These are phyloP conservation scores for Aurelia coerulea DNA, from an alignment of 30 jellyfish, hydroid and myxozoan genomes.

Conservation along the genomic window DNA sequence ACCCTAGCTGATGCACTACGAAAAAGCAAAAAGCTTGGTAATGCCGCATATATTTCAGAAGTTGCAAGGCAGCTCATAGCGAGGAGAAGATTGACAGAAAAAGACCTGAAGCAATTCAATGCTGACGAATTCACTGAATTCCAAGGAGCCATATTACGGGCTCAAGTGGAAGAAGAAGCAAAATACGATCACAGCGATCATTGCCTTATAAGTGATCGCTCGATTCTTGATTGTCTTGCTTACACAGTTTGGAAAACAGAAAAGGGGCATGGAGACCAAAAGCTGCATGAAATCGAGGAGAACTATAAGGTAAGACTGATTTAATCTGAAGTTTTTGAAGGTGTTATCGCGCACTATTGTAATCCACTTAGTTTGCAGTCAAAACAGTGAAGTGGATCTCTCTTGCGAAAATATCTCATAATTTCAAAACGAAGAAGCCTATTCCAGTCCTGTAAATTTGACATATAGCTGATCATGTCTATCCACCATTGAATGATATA, in stretches of 20 bases:
- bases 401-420: too few species aligned
- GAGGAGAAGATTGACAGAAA: background rate
- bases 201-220: slow-evolving; percentile 33
- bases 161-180: slow-evolving; percentile 33
- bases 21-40: background rate
- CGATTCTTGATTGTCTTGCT: slow-evolving; percentile 49
- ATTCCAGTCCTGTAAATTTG: too few species aligned
- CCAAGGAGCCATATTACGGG: slow-evolving; percentile 25
- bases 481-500: too few species aligned
- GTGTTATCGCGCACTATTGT: too few species aligned
- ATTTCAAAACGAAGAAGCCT: too few species aligned
- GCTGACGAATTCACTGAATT: slow-evolving; percentile 7
- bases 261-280: background rate
- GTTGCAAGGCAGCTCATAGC: slow-evolving; percentile 43
- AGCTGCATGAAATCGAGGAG: background rate
- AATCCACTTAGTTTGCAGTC: too few species aligned
- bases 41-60: slow-evolving; percentile 7
- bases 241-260: slow-evolving; percentile 36
- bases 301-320: too few species aligned
- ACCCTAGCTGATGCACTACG: background rate
- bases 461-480: too few species aligned
- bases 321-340: too few species aligned
- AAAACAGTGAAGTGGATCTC: too few species aligned
- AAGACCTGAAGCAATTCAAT: slow-evolving; percentile 15
- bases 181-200: background rate